Base-by-base conservation (phyloP, 2,113 vertebrate genomes). In the Myrmecophaga tridactyla region DNA sequence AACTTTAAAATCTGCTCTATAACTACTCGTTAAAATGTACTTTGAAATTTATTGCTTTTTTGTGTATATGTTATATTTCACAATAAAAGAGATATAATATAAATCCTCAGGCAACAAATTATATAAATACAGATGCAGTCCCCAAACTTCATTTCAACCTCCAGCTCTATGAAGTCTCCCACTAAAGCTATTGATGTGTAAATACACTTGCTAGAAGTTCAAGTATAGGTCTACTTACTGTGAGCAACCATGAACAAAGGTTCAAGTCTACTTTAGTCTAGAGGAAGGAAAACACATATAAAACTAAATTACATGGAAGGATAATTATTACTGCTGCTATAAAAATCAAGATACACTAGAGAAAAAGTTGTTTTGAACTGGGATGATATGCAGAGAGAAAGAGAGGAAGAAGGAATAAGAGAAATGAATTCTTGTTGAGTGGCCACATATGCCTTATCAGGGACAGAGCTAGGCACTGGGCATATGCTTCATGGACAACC, bases 171-270 rank as follows among this genome's bases (percentile, higher is more conserved):
- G 21, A 90, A 53, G 7, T 11, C 65, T 25, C 53, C 8, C n/a
- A n/a, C 10, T 10, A n/a, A 21, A 53, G 31, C 53, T 67, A 39
- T 2, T 18, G 65, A 12, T 7, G 0, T 4, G 43, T 51, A 20
- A 21, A 15, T 17, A 23, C 27, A 46, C 56, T 6, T 43, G 18
- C 25, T 13, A 0, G 21, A 21, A 4, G 60, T 20, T 15, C 69
- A n/a, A 10, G 1, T 6, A 17, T 3, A 0, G 29, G 21, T 39
- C n/a, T 2, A 8, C 43, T 31, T 29, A n/a, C 31, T 0, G 1
- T 21, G 13, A 17, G 18, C 53, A 17, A 27, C 25, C 7, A 9
- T 3, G 43, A 39, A 43, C 4, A 17, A 69, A 34, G 27, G 0
- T 13, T 5, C 25, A 34, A 53, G 77, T 3, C 21, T 9, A 9